Evolutionary conservation across 2,888 invertebrate genomes (phyloP).

Genomic region (Philaethria dido): DNA sequence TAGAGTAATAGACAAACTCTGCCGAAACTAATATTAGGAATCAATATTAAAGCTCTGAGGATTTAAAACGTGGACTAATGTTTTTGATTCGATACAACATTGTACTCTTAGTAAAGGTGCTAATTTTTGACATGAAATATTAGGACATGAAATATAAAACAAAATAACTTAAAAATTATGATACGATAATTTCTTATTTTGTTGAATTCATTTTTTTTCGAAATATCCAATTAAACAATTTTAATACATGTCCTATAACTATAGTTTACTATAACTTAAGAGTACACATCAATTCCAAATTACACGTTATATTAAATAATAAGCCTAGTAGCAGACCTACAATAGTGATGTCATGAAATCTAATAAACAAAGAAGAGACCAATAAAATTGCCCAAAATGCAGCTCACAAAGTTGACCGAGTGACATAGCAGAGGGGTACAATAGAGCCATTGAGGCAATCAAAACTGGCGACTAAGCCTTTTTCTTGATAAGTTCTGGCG

Average conservation of each 20-base stretch:
- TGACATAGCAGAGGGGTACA: constrained; percentile 49
- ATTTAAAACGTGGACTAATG: neutral
- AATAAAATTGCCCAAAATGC: constrained; percentile 2
- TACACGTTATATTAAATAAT: too few relatives aligned
- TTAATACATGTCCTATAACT: too few relatives aligned
- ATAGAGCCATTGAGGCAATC: constrained; percentile 61
- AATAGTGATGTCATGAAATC: neutral
- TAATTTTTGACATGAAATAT: too few relatives aligned
- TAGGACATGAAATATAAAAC: neutral
- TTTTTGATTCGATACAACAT: neutral
- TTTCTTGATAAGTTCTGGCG: constrained; percentile 59
- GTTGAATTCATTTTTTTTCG: too few relatives aligned
- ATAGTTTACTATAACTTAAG: too few relatives aligned
- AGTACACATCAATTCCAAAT: too few relatives aligned
- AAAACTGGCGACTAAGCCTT: constrained; percentile 58
- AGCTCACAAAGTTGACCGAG: constrained; percentile 25
- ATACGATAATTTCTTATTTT: too few relatives aligned
- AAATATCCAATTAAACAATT: too few relatives aligned
- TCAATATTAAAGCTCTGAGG: neutral
- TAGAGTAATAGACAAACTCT: neutral
- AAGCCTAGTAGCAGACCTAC: too few relatives aligned
- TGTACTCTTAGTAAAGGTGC: neutral
- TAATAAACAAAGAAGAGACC: neutral
- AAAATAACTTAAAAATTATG: too few relatives aligned
- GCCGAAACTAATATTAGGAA: neutral